Evolutionary conservation across 2,797 vertebrate species (phyloP).

Genomic region (Pteronotus mesoamericanus): DNA sequence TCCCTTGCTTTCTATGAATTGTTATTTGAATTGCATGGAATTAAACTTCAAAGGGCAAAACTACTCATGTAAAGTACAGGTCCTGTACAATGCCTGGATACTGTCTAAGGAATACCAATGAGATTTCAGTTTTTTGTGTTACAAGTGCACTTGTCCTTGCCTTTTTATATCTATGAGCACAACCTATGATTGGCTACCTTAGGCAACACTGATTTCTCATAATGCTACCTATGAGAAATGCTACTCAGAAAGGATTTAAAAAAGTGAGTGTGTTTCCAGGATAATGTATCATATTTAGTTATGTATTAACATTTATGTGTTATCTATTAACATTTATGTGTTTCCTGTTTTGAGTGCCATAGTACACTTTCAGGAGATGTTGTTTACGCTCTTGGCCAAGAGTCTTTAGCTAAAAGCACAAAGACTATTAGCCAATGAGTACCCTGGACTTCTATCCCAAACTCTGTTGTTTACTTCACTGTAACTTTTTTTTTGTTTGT

Average conservation of each 20-base stretch:
- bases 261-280: neutral
- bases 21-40: neutral
- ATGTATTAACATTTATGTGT: neutral
- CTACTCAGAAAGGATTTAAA: neutral
- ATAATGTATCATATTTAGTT: neutral
- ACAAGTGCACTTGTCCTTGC: neutral
- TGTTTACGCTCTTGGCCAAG: neutral
- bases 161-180: neutral
- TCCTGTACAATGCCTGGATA: neutral
- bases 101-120: neutral
- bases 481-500: neutral
- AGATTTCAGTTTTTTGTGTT: neutral
- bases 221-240: neutral
- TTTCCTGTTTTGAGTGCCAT: neutral
- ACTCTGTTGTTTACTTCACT: neutral
- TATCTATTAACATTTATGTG: neutral
- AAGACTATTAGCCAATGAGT: neutral
- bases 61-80: neutral
- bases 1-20: neutral
- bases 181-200: neutral
- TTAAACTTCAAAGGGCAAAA: neutral
- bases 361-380: neutral
- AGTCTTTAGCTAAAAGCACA: neutral
- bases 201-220: neutral
- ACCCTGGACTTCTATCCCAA: neutral